Conservation (phyloP, 2,888 invertebrate species). For the Apamea crenata region DNA sequence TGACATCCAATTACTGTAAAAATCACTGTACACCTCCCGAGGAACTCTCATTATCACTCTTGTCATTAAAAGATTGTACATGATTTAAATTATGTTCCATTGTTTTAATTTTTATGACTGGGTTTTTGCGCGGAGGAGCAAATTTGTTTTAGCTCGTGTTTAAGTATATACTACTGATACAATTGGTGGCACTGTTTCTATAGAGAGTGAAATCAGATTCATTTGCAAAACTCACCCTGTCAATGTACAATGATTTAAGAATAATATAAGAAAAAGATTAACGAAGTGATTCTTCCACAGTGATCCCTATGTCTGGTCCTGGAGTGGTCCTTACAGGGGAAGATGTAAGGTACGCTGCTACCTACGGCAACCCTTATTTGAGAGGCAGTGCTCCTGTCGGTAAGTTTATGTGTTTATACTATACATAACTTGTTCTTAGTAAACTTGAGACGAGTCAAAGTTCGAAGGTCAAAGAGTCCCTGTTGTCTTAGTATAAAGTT, state of each 20-base stretch:
- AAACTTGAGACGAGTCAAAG: slow-evolving; percentile 36
- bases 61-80: neutral
- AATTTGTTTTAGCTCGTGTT: neutral
- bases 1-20: neutral
- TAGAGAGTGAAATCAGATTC: neutral
- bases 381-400: slow-evolving; percentile 92
- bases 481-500: slow-evolving; percentile 29
- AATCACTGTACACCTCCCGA: neutral
- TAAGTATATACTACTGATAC: neutral
- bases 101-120: neutral
- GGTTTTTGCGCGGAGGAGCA: neutral
- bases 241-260: neutral
- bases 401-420: slow-evolving; percentile 69
- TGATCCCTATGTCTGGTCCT: slow-evolving; percentile 85
- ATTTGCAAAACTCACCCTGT: neutral
- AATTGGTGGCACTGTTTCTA: neutral
- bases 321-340: slow-evolving; percentile 81
- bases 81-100: neutral
- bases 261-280: neutral
- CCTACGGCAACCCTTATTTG: slow-evolving; percentile 97
- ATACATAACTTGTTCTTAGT: slow-evolving; percentile 30
- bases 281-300: slow-evolving; percentile 66
- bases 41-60: neutral
- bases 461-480: slow-evolving; percentile 31
- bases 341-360: slow-evolving; percentile 96